Base-by-base conservation (phyloP, 2,797 vertebrate species). In the Apodemus agrarius region DNA sequence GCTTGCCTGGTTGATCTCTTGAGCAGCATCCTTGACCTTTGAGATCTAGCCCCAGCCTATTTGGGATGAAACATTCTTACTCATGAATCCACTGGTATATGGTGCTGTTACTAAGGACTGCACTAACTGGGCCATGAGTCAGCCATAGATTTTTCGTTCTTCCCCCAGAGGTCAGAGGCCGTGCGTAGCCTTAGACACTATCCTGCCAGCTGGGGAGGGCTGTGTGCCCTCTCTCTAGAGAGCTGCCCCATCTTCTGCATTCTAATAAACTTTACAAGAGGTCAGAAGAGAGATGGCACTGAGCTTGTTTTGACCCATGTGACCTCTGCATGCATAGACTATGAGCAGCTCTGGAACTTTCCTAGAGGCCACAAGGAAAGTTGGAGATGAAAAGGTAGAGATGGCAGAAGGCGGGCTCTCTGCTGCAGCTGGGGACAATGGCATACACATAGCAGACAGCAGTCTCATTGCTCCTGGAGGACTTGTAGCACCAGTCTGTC, bases 331-430 rank as follows among this genome's bases (percentile, higher is more conserved):
- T 7, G 26, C 12, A 49, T 59, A 1, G 43, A 4, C 2, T 2
- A 8, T 0, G 0, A 4, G 14, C 0, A 2, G 22, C 17, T 31
- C 9, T 59, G 26, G 17, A 19, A 76, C 17, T n/a, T 37, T 19
- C 19, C 43, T 22, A 29, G 6, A 14, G 17, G 5, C 37, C 19
- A 34, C 6, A 13, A 9, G 61, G n/a, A 40, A 61, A 80, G 11
- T 3, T n/a, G 3, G 83, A 8, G 34, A 65, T 34, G 19, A 17
- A 6, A 75, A 19, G 54, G 31, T 16, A 72, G 52, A 75, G 22
- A 22, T 57, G 24, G 67, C 34, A 74, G 46, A 49, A 72, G 49
- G 49, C 0, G 1, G 24, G 13, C 1, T 59, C 26, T 40, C 14
- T 11, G 26, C 26, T 59, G 26, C 1, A 75, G 52, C 67, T 43